A percentile compares a stretch with the other conserved stretches of the same genome.
phyloP scores from a whole-genome alignment of 2,797 vertebrate species.

The Tachyglossus aculeatus region DNA sequence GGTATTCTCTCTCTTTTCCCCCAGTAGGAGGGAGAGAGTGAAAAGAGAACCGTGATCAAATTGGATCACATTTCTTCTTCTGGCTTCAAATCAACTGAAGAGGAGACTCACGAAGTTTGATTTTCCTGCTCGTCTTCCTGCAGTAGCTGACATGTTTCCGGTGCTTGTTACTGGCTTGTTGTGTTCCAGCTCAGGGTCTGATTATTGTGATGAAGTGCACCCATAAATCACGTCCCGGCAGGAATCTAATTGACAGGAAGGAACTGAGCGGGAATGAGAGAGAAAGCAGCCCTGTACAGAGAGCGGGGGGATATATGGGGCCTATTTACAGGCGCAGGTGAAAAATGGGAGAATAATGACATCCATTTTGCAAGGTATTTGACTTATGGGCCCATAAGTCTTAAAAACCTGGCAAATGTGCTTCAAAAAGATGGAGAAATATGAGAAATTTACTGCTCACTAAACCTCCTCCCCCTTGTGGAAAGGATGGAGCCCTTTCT shows the following conservation, averaged over 20 bases:
- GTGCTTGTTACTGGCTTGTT: not conserved
- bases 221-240: not conserved
- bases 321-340: constrained; percentile 12
- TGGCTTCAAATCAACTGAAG: accelerated
- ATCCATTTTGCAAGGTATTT: constrained; percentile 40
- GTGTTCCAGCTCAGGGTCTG: not conserved
- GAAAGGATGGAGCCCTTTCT: not conserved
- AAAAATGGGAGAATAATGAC: constrained; percentile 49
- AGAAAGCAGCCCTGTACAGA: not conserved
- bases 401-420: constrained; percentile 9
- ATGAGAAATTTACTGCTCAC: constrained; percentile 40
- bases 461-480: constrained; percentile 27
- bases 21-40: not conserved
- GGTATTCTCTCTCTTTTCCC: not conserved
- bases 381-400: constrained; percentile 49
- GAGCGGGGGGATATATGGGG: constrained; percentile 43
- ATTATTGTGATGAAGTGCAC: constrained; percentile 50
- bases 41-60: not conserved
- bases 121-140: not conserved
- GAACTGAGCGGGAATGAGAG: constrained; percentile 18
- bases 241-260: constrained; percentile 29
- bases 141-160: not conserved
- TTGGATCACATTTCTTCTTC: not conserved
- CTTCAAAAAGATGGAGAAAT: constrained; percentile 49
- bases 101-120: not conserved